A percentile compares a stretch with the other conserved stretches of the same genome.
Conservation (phyloP, 1,140 invertebrate species). For the Harpegnathos saltator region DNA sequence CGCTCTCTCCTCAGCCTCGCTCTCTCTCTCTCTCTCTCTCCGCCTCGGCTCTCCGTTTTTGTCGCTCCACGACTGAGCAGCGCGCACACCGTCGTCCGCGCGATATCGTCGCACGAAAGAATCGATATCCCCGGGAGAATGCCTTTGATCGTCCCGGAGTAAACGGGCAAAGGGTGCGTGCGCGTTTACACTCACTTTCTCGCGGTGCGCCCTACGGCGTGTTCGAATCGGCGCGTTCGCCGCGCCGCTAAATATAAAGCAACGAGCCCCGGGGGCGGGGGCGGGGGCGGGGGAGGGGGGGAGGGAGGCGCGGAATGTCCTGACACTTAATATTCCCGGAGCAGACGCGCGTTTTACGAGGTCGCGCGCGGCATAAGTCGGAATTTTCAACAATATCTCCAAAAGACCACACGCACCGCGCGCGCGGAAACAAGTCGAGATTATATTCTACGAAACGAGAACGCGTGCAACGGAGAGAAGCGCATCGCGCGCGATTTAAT, state of each 20-base stretch:
- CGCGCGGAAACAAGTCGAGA: conserved; percentile 22
- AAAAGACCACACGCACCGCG: conserved; percentile 54
- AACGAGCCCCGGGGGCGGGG: conserved; percentile 67
- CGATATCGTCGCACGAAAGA: conserved; percentile 43
- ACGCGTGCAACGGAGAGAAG: not conserved
- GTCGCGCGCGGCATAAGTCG: not conserved
- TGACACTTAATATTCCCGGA: conserved; percentile 76
- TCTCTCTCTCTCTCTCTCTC: not conserved
- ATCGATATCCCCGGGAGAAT: conserved; percentile 61
- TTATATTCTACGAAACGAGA: not conserved
- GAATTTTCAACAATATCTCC: conserved; percentile 66
- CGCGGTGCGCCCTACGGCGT: conserved; percentile 59
- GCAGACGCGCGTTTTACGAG: conserved; percentile 68
- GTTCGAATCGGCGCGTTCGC: conserved; percentile 67
- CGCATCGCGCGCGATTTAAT: conserved; percentile 2
- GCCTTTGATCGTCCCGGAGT: conserved; percentile 60
- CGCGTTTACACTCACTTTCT: conserved; percentile 52
- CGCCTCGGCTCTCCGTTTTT: conserved; percentile 31
- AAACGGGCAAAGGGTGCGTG: conserved; percentile 66
- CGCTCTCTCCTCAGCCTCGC: not conserved
- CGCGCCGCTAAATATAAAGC: conserved; percentile 82
- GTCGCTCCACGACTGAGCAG: conserved; percentile 21
- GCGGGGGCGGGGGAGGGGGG: too few relatives aligned
- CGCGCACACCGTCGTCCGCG: conserved; percentile 29
- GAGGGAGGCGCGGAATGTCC: conserved; percentile 77